A percentile compares a stretch with the other conserved stretches of the same genome.
Conservation (phyloP, 1,140 invertebrate genomes). For the Zophobas atratus region DNA sequence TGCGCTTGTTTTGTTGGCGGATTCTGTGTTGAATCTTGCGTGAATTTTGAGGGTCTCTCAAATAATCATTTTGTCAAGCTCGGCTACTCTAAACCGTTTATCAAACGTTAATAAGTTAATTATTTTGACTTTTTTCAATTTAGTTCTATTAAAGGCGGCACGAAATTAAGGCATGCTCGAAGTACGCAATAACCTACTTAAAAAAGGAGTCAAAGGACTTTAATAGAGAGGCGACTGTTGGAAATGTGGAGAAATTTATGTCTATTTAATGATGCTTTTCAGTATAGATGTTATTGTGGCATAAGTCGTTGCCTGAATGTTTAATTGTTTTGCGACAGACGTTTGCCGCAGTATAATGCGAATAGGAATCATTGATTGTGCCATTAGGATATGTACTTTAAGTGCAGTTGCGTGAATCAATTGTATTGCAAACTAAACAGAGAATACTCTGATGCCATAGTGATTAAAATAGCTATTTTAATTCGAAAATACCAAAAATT, state of each 20-base stretch:
- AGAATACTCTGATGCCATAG: too few species aligned
- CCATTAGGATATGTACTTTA: too few species aligned
- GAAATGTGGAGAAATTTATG: not conserved
- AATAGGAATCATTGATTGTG: too few species aligned
- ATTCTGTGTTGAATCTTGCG: constrained; percentile 14
- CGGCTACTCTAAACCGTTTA: constrained; percentile 3
- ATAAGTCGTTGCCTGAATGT: not conserved
- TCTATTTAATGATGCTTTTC: not conserved
- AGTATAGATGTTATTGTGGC: constrained; percentile 4
- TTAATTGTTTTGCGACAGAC: too few species aligned
- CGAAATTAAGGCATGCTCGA: constrained; percentile 18
- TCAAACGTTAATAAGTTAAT: constrained; percentile 27
- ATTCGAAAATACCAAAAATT: too few species aligned
- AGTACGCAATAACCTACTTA: constrained; percentile 37
- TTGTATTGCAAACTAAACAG: too few species aligned
- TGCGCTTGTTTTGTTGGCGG: constrained; percentile 9
- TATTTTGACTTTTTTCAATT: constrained; percentile 42
- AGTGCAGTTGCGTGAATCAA: too few species aligned
- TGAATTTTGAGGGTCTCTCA: constrained; percentile 1
- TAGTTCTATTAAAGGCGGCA: constrained; percentile 25
- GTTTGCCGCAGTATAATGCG: too few species aligned
- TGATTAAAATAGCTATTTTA: too few species aligned
- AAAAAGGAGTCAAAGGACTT: constrained; percentile 13
- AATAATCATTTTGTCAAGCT: not conserved
- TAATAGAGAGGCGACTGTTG: not conserved